phyloP scores from a whole-genome alignment of 2,797 vertebrate species.

The Aythya fuligula region DNA sequence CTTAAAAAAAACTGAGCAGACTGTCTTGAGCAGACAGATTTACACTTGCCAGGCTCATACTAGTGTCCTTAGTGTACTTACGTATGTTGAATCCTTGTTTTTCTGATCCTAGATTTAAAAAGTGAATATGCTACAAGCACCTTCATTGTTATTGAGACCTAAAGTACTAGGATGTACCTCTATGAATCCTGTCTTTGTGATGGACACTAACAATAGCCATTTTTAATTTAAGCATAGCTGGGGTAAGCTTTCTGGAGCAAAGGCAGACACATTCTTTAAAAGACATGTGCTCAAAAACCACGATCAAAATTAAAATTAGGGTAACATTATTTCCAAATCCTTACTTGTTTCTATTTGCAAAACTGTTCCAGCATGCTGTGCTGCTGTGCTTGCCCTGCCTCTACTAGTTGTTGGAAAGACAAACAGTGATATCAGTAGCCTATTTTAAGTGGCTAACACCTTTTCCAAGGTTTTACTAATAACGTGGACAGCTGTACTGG shows the following conservation, averaged over 20 bases:
- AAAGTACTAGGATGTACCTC: background rate
- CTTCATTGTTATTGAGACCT: background rate
- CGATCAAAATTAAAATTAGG: background rate
- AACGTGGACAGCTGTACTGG: background rate
- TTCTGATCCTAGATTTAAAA: background rate
- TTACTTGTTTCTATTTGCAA: background rate
- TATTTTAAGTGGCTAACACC: background rate
- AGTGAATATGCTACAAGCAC: background rate
- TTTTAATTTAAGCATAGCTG: background rate
- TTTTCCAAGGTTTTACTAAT: background rate
- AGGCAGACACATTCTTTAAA: background rate
- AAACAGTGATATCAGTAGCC: background rate
- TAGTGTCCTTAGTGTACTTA: background rate
- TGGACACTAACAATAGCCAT: rapidly evolving
- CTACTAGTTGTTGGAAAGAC: background rate
- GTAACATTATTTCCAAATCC: rapidly evolving
- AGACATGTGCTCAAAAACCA: background rate
- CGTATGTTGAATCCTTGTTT: background rate
- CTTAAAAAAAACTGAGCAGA: background rate
- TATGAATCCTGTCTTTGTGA: background rate
- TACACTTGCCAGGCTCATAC: background rate
- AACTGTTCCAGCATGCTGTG: background rate
- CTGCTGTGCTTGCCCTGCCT: background rate
- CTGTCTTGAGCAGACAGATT: background rate
- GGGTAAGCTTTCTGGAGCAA: background rate